Base-by-base conservation (phyloP, 2,113 vertebrate genomes). In the Etheostoma cragini region DNA sequence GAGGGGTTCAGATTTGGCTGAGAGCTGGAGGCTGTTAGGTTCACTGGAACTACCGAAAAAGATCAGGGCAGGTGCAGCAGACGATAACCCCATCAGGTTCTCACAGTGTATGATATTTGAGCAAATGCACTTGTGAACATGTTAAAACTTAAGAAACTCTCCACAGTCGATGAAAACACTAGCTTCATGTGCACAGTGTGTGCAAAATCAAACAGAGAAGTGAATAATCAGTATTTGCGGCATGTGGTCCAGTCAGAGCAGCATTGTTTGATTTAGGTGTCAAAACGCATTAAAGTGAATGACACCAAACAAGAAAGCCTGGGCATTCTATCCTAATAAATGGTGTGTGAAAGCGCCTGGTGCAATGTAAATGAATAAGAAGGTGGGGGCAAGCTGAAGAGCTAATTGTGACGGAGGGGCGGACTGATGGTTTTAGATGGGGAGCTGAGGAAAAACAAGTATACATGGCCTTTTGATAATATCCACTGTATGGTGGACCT, bases 271-370 rank as follows among this genome's bases (percentile, higher is more conserved):
- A 87, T 72, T 75, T 66, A 33, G 63, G 68, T 46, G 86, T 91
- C 91, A 86, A 79, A 86, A 83, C 56, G 58, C 76, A 90, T 93
- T 82, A 85, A 63, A 53, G 30, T 83, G 86, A 91, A 73, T 85
- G 88, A 82, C 83, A 81, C 81, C 22, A 85, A 88, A 88, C 76
- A 65, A 73, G 76, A 76, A 62, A 35, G 24, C 45, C 80, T n/a
- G 16, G 64, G 52, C 30, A 65, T 83, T 74, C 80, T 64, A 70
- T 76, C 74, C 58, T 52, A 72, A 67, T 60, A 68, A 91, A 67
- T 69, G 63, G 78, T 85, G 65, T 84, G 74, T 82, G 84, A 88
- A 85, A 76, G 61, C 24, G 19, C 30, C 66, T 64, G 42, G 49
- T 66, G 60, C 54, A 83, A 85, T 81, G 86, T 30, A 71, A 90